phyloP scores from a whole-genome alignment of 2,888 invertebrate species.

The Eilema depressum region DNA sequence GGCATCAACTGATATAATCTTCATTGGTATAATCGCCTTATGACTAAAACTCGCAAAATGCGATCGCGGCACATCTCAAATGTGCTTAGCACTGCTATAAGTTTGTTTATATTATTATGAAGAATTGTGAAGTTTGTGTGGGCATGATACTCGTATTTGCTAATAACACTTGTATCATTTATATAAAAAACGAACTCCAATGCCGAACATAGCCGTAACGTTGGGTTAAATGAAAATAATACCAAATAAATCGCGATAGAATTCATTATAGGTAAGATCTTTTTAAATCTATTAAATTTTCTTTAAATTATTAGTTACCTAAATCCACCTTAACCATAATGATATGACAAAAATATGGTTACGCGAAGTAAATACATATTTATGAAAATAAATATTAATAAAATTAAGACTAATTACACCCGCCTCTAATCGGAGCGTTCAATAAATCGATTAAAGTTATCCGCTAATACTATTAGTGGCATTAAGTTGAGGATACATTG shows the following conservation, averaged over 20 bases:
- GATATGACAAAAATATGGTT: too few species aligned
- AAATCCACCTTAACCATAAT: too few species aligned
- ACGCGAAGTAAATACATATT: neutral
- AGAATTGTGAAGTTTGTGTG: neutral
- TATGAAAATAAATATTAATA: constrained; percentile 28
- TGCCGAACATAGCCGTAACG: too few species aligned
- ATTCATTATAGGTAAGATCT: too few species aligned
- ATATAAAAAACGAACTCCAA: too few species aligned
- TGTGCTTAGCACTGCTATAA: neutral
- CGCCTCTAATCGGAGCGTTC: constrained; percentile 32
- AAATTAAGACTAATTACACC: constrained; percentile 41
- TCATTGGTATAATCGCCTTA: constrained; percentile 40
- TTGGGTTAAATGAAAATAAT: too few species aligned
- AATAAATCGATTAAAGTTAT: constrained; percentile 48
- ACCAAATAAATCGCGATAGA: too few species aligned
- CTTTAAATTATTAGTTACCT: too few species aligned
- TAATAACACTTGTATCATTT: too few species aligned
- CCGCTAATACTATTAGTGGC: constrained; percentile 39
- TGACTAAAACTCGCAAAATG: constrained; percentile 38
- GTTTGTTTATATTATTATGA: constrained; percentile 1
- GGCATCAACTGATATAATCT: constrained; percentile 12
- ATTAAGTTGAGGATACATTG: neutral
- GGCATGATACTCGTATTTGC: neutral
- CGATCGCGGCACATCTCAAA: constrained; percentile 32
- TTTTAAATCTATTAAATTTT: too few species aligned